phyloP scores from a whole-genome alignment of 1,140 invertebrate genomes.

The Macrocentrus cingulum region DNA sequence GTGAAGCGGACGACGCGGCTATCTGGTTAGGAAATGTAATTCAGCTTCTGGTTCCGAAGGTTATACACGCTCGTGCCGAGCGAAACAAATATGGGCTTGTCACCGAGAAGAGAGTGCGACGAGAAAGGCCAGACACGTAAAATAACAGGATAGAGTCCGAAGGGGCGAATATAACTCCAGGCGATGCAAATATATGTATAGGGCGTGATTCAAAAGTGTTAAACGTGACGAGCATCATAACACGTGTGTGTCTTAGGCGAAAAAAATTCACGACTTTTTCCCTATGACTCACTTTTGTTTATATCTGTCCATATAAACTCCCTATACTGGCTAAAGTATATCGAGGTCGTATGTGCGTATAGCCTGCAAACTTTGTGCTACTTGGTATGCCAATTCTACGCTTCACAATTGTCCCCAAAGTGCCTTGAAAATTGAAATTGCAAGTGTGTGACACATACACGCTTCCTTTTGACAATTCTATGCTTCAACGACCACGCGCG shows the following conservation, averaged over 20 bases:
- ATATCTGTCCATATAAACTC: too few species aligned
- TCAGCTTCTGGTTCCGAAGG: slow-evolving; percentile 26
- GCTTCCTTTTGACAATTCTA: slow-evolving; percentile 15
- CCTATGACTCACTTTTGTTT: too few species aligned
- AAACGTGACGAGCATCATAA: slow-evolving; percentile 26
- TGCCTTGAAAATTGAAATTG: slow-evolving; percentile 24
- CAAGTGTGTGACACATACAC: slow-evolving; percentile 23
- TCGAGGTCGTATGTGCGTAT: neutral
- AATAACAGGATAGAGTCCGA: neutral
- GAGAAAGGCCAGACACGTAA: neutral
- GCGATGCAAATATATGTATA: slow-evolving; percentile 23
- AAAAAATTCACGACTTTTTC: too few species aligned
- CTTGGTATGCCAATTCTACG: slow-evolving; percentile 19
- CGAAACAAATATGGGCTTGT: slow-evolving; percentile 26
- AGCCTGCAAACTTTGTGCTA: slow-evolving; percentile 14
- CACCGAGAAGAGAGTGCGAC: neutral
- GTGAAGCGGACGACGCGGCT: slow-evolving; percentile 4
- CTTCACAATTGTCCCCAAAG: slow-evolving; percentile 10
- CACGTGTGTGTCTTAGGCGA: too few species aligned
- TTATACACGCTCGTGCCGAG: slow-evolving; percentile 14
- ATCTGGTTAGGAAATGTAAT: slow-evolving; percentile 24
- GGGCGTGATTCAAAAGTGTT: slow-evolving; percentile 24
- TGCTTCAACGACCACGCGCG: neutral
- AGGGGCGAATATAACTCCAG: slow-evolving; percentile 3
- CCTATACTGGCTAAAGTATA: too few species aligned